Base-by-base conservation (phyloP, 2,888 invertebrate genomes). In the Drosophila neotestacea region DNA sequence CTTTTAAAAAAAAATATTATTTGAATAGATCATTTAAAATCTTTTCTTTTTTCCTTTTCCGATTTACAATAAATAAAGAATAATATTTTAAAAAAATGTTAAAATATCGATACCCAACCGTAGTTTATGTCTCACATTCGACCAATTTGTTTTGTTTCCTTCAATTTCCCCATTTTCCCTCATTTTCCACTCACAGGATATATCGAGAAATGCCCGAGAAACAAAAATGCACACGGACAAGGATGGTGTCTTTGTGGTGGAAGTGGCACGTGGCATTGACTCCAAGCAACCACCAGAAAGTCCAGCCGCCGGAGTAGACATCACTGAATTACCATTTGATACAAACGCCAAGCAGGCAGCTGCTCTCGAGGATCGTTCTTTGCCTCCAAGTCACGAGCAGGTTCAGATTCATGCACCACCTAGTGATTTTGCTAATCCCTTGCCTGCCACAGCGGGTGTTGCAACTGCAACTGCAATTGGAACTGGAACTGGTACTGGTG, bases 221-320 rank as follows among this genome's bases (percentile, higher is more conserved):
- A 96, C 95, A 0, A 96, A 95, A 86, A 95, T 96, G 95, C 95
- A 95, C 85, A 93, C 93, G 5, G 95, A 95, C 72, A 95, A 95
- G 86, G 95, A 96, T 68, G 95, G 95, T 0, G 95, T 96, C 38
- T 96, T 96, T 81, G 95, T 96, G 4, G 96, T 96, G 0, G 96
- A 96, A 90, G 95, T 94, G 87, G 88, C 94, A 88, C 91, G 94
- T 80, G 89, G 93, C 90, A 78, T 92, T 85, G 90, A 93, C 91
- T 88, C 93, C 76, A 91, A 93, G 90, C 76, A 91, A 22, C 90
- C 77, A 86, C 93, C 84, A 0, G 87, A 88, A 0, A 91, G 90
- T 42, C 81, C 90, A 0, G 77, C 81, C 36, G 13, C 62, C 11
- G 32, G 38, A 1, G 58, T 10, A 1, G 89, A 90, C 38, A 72